Percentiles rank a stretch among this genome's conserved stretches.
Evolutionary conservation across 30 jellyfish, hydroid and myxozoan genomes (phyloP).

Genomic region (Aurelia sp.): DNA sequence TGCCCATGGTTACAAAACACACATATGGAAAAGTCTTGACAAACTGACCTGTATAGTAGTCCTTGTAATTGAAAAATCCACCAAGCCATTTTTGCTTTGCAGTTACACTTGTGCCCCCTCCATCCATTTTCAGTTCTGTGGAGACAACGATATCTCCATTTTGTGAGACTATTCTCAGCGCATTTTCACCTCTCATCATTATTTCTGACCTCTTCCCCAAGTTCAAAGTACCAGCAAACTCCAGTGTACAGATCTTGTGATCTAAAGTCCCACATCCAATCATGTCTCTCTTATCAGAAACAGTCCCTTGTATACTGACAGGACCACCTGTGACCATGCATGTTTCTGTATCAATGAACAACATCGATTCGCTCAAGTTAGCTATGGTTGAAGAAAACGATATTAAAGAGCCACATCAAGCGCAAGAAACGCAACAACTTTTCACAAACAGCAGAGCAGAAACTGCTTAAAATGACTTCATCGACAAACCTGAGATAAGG

Average conservation of each 20-base stretch:
- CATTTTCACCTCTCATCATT: slow-evolving; percentile 20
- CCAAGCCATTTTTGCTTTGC: slow-evolving; percentile 38
- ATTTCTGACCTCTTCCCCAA: neutral
- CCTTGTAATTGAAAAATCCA: slow-evolving; percentile 15
- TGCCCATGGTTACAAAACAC: too few species aligned
- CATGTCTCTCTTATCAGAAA: neutral
- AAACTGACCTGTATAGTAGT: too few species aligned
- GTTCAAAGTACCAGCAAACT: slow-evolving; percentile 1
- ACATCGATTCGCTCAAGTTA: too few species aligned
- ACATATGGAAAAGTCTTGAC: too few species aligned
- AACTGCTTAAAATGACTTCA: too few species aligned
- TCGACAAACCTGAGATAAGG: too few species aligned
- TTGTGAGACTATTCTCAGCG: slow-evolving; percentile 24
- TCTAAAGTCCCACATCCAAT: slow-evolving; percentile 22
- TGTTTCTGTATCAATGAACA: too few species aligned
- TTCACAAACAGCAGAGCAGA: too few species aligned
- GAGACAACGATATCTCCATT: slow-evolving; percentile 33
- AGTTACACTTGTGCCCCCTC: neutral
- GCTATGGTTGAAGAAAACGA: too few species aligned
- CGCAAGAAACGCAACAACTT: too few species aligned
- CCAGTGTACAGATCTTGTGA: slow-evolving; percentile 13
- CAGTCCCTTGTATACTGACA: neutral
- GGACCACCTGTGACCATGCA: too few species aligned
- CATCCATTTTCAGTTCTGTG: slow-evolving; percentile 20
- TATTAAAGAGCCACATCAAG: too few species aligned